Evolutionary conservation across 2,797 vertebrate genomes (phyloP), one percentile per base, ranked within the genome.

Genomic region (Simalia tracyae): DNA sequence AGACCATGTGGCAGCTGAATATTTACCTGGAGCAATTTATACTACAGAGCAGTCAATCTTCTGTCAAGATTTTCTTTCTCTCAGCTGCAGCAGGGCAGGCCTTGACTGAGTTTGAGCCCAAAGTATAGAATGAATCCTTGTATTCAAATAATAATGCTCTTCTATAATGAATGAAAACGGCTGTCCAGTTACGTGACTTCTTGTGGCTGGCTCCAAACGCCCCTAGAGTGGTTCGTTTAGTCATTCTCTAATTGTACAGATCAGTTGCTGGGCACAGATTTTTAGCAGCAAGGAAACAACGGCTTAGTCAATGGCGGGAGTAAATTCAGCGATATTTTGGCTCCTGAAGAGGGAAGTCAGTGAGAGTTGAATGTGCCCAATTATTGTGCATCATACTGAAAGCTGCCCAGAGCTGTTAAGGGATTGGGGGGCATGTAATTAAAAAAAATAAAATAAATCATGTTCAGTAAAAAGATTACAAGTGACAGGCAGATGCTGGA

Each of bases 131-230:
- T 26, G 68, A 57, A 57, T 60, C 26, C 46, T 60, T 72, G 64
- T 17, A 91, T 76, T 91, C 68, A 91, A 91, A 59, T 59, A 72
- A 57, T 87, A 86, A 42, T 46, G 26, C 31, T 91, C 36, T 42
- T 91, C 50, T 46, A 87, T 72, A 59, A 91, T 59, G 28, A 46
- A 89, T 72, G 31, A 86, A 54, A 89, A 46, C 7, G 36, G 26
- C 91, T 89, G 88, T 89, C 88, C 19, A 0, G 76, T 26, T 85
- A 17, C 88, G 24, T 46, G 28, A 50, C 81, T 92, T 89, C 7
- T 42, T 22, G 59, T 31, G 61, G 36, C 36, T 46, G 36, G 61
- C 26, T 61, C 81, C 63, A 54, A 24, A 72, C 36, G 31, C 15
- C 59, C n/a, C 26, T 17, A 11, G 12, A 15, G 86, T 7, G 59